These are phyloP conservation scores for Momotus momota DNA, from an alignment of 2,797 vertebrate genomes.

Conservation along the genomic window DNA sequence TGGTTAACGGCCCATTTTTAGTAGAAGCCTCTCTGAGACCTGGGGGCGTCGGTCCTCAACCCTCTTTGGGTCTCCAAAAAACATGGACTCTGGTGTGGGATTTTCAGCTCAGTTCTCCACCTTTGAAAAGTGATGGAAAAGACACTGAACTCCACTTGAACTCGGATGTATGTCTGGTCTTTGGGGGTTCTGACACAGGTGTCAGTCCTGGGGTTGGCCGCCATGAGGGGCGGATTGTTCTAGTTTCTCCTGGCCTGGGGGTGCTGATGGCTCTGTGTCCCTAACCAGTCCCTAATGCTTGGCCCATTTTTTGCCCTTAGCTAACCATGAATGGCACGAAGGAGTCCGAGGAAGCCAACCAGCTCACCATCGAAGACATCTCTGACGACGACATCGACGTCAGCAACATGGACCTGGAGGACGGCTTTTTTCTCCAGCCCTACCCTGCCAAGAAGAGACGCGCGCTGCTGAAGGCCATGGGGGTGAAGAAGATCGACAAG, in stretches of 20 bases:
- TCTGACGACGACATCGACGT: conserved; percentile 88
- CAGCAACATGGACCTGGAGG: conserved; percentile 83
- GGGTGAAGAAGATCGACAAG: conserved; percentile 94
- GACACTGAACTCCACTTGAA: background rate
- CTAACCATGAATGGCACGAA: conserved; percentile 88
- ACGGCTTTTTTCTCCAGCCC: conserved; percentile 91
- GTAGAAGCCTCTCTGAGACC: background rate
- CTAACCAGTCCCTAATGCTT: background rate
- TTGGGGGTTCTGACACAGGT: background rate
- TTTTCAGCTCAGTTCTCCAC: background rate
- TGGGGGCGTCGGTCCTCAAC: fast-evolving
- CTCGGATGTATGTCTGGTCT: background rate
- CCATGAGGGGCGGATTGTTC: fast-evolving
- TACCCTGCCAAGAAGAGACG: conserved; percentile 90
- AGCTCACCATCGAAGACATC: conserved; percentile 88
- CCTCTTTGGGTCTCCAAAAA: background rate
- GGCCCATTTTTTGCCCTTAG: conserved; percentile 66
- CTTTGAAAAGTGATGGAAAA: background rate
- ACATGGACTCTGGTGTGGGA: background rate
- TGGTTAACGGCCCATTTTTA: background rate
- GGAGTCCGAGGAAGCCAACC: conserved; percentile 85
- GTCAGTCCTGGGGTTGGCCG: background rate
- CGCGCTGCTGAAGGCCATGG: conserved; percentile 87
- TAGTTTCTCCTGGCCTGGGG: background rate
- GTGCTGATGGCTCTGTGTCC: background rate